Evolutionary conservation across 2,797 vertebrate species (phyloP).

Genomic region (Arnoldichthys spilopterus): DNA sequence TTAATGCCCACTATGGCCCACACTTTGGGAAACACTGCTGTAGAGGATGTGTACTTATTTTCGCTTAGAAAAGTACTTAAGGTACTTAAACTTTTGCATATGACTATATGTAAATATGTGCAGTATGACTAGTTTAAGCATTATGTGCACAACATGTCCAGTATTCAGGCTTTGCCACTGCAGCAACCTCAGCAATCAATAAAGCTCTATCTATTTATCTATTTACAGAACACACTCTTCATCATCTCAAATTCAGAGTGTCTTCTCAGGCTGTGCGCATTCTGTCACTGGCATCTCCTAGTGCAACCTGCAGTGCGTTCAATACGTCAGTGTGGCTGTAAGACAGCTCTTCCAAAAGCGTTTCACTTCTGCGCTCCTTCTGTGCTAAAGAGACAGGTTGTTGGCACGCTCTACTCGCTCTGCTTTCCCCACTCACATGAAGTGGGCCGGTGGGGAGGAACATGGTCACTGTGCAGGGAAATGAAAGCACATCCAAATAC

Average conservation of each 20-base stretch:
- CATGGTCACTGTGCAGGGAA: slow-evolving; percentile 20
- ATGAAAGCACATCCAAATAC: slow-evolving; percentile 40
- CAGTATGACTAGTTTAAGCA: not conserved
- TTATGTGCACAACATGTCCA: not conserved
- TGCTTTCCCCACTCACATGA: slow-evolving; percentile 38
- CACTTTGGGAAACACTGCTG: too few species aligned
- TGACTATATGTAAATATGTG: not conserved
- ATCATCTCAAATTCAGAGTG: slow-evolving; percentile 21
- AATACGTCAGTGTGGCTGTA: slow-evolving; percentile 45
- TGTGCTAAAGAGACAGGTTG: slow-evolving; percentile 56
- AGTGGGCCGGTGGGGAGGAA: slow-evolving; percentile 47
- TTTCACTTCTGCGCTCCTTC: slow-evolving; percentile 30
- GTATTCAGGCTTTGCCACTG: not conserved
- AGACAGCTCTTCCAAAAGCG: slow-evolving; percentile 36
- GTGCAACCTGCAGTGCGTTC: slow-evolving; percentile 34
- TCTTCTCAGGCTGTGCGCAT: slow-evolving; percentile 36
- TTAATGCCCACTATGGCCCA: too few species aligned
- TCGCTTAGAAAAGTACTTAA: too few species aligned
- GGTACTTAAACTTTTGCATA: too few species aligned
- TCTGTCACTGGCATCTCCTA: slow-evolving; percentile 41
- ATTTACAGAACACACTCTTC: slow-evolving; percentile 22
- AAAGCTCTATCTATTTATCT: slow-evolving; percentile 10
- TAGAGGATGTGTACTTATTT: too few species aligned
- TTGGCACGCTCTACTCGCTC: slow-evolving; percentile 34
- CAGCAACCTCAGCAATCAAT: not conserved